phyloP scores from a whole-genome alignment of 2,113 vertebrate genomes.

The Phyllostomus hastatus region DNA sequence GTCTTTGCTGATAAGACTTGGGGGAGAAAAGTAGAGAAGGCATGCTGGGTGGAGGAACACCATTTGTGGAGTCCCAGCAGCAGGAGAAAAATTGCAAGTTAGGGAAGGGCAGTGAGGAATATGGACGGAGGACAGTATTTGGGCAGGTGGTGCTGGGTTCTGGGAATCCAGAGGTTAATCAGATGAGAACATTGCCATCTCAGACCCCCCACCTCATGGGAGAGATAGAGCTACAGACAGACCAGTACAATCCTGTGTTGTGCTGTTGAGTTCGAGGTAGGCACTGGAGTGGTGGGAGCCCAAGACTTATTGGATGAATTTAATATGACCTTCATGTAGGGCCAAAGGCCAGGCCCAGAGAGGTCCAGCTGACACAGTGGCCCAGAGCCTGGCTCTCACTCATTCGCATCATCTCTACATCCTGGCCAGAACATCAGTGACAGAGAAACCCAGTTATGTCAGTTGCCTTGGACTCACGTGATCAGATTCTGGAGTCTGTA shows the following conservation, averaged over 20 bases:
- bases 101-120: background rate
- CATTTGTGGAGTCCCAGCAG: background rate
- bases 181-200: background rate
- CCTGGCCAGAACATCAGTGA: background rate
- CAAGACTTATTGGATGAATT: background rate
- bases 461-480: fast-evolving
- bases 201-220: background rate
- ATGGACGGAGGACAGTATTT: background rate
- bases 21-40: background rate
- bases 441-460: background rate
- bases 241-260: background rate
- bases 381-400: background rate
- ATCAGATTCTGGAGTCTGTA: background rate
- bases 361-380: background rate
- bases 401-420: background rate
- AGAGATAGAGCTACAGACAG: background rate
- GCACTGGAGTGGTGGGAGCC: background rate
- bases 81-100: background rate
- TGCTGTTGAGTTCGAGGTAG: background rate
- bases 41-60: background rate
- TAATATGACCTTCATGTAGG: background rate
- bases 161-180: background rate
- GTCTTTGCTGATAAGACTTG: background rate
- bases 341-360: background rate
- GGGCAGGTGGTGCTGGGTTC: background rate